Base-by-base conservation (phyloP, 2,888 invertebrate genomes). In the Cecidostiba fungosa region DNA sequence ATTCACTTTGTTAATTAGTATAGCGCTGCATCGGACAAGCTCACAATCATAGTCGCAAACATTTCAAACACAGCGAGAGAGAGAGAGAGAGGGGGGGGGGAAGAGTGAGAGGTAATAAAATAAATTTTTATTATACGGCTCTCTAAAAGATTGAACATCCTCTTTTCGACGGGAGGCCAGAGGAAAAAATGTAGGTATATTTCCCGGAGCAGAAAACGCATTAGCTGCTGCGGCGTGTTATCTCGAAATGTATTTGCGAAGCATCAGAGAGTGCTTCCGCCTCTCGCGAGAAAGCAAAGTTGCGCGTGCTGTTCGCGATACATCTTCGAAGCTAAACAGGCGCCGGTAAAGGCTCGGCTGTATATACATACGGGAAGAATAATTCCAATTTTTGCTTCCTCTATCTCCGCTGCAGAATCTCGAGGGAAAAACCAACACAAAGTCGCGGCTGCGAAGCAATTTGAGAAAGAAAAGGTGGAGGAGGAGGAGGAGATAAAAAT, bases 341-440 rank as follows among this genome's bases (percentile, higher is more conserved):
- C 19, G n/a, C 19, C 10, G n/a, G n/a, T n/a, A 70, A 79, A 79
- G 79, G 36, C 29, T 14, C 8, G 23, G 10, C 19, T 2, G 0
- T 50, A 5, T 66, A 6, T 29, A 66, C 59, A 16, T 19, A 1
- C 32, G 59, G 26, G n/a, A 78, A 47, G 83, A 77, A 78, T 84
- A 62, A 78, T 84, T 84, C 77, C 78, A 78, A 78, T 84, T 84
- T 73, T 78, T 78, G n/a, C 59, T 14, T 81, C 23, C 10, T 8
- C 26, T 73, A 8, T 39, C 70, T 66, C 43, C 32, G 39, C 54
- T n/a, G 62, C n/a, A 50, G 29, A 29, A 72, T n/a, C 79, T 79
- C 74, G 69, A 80, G 80, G 74, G 80, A 69, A 84, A 79, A 78
- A 47, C 77, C 78, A 84, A 77, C 78, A 73, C 19, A 69, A 70